phyloP scores from a whole-genome alignment of 2,888 invertebrate genomes.

The Mactromeris polynyma region DNA sequence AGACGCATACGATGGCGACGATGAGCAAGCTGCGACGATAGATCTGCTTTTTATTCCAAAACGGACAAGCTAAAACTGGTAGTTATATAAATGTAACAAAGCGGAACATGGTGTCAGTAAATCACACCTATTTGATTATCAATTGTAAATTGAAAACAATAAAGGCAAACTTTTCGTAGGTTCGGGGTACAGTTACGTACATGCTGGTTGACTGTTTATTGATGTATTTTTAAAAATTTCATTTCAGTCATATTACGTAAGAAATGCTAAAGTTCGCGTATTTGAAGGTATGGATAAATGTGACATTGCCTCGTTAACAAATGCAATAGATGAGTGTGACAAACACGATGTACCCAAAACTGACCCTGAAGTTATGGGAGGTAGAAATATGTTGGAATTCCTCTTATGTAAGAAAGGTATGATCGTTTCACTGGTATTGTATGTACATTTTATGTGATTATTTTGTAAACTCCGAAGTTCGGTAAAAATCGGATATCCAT shows the following conservation, averaged over 20 bases:
- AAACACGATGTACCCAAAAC: conserved; percentile 48
- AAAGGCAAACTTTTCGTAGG: too few species aligned
- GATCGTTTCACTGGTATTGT: not conserved
- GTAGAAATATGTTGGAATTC: conserved; percentile 43
- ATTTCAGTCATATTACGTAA: conserved; percentile 46
- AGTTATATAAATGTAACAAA: too few species aligned
- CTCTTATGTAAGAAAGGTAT: conserved; percentile 57
- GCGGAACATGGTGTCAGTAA: too few species aligned
- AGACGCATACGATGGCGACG: too few species aligned
- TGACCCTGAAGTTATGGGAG: conserved; percentile 58
- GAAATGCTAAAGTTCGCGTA: conserved; percentile 53
- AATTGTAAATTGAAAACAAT: too few species aligned
- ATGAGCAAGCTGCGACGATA: too few species aligned
- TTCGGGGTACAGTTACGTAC: too few species aligned
- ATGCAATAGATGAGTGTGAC: conserved; percentile 66
- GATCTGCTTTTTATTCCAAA: too few species aligned
- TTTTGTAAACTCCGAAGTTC: not conserved
- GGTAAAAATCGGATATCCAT: too few species aligned
- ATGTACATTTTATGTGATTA: not conserved
- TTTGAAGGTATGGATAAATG: conserved; percentile 64
- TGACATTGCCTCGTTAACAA: conserved; percentile 56
- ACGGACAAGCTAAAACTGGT: too few species aligned
- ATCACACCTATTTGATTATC: too few species aligned
- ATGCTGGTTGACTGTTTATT: too few species aligned
- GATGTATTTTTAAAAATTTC: not conserved